Base-by-base conservation (phyloP, 1,140 invertebrate genomes). In the Adelges cooleyi region DNA sequence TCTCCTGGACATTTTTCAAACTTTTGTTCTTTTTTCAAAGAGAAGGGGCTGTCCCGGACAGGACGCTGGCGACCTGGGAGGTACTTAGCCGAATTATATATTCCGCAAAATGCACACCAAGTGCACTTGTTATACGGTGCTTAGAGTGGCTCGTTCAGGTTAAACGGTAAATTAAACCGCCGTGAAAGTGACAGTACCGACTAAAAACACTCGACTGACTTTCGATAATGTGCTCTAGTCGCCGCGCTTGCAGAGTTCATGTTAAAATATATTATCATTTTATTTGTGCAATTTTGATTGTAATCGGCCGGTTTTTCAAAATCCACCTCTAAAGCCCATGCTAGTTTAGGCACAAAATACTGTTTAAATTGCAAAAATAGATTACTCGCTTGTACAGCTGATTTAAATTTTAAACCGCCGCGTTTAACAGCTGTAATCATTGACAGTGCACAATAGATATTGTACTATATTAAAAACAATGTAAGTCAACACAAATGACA, bases 81-180 rank as follows among this genome's bases (percentile, higher is more conserved):
- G 56, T 62, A 62, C 56, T 62, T 46, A 29, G 18, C 56, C 42
- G 42, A 62, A 62, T 62, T 62, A 62, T 48, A 48, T 62, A 62
- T 62, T 62, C 56, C 33, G 56, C 29, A 27, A 46, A 48, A 27
- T 18, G 56, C 42, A 48, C 25, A 20, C 42, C 27, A 22, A 48
- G 42, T 62, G 56, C 42, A 62, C 56, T 48, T 33, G 56, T 62
- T 44, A 33, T 46, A 48, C 56, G 56, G 54, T 18, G 15, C 40
- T 20, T 3, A 13, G 23, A 62, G 25, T 33, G 42, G 33, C 56
- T 48, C 25, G 40, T 62, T 33, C 56, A 62, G 56, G 56, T 62
- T 62, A 56, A 62, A 22, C 56, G 56, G 56, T 62, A 62, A 62
- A 62, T 62, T 62, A 62, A 62, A 62, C 56, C 22, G 25, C 56